Evolutionary conservation across 1,140 invertebrate species (phyloP), one percentile per base, ranked within the genome.

Genomic region (Zaprionus capensis): DNA sequence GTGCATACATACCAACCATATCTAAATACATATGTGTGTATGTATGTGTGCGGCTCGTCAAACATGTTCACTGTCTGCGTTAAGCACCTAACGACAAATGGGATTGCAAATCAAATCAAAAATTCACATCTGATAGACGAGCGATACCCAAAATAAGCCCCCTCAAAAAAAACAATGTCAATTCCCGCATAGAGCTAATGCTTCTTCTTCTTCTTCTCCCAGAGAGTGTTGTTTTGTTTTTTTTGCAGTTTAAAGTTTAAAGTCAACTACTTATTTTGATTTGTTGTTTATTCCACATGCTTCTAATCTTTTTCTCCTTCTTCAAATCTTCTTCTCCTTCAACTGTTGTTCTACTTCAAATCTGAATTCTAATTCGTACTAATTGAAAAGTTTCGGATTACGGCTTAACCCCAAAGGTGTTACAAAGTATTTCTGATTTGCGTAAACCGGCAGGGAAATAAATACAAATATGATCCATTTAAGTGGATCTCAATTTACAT

Each of bases 1-100:
- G 72, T 79, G 83, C 80, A 82, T 83, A 87, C 41, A 20, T n/a
- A 17, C 7, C n/a, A 17, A 11, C n/a, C n/a, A 17, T 87, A 87
- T 80, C 65, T 49, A 49, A 17, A 17, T 20, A 81, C 78, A 64
- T 51, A 69, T 64, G 63, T 80, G 76, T 12, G 17, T 28, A 34
- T 55, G 51, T 34, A n/a, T 26, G 44, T 28, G 31, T 20, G 44
- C 4, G 15, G 41, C n/a, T 46, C 41, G n/a, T 46, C n/a, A 46
- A 46, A 12, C 4, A 51, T 55, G 22, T 55, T 5, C 49, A 31
- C 38, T 55, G 26, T 55, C 15, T 28, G 26, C 53, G 26, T 31
- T 31, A 56, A 28, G 24, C 22, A 41, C n/a, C 14, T 31, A 26
- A 66, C 17, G 44, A 56, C 46, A 22, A 70, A 62, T 63, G 12